A percentile compares a stretch with the other conserved stretches of the same genome.
These are phyloP conservation scores for Petrosia ficiformis DNA, from an alignment of 37 sponge, comb jelly and placozoan genomes.

Conservation along the genomic window DNA sequence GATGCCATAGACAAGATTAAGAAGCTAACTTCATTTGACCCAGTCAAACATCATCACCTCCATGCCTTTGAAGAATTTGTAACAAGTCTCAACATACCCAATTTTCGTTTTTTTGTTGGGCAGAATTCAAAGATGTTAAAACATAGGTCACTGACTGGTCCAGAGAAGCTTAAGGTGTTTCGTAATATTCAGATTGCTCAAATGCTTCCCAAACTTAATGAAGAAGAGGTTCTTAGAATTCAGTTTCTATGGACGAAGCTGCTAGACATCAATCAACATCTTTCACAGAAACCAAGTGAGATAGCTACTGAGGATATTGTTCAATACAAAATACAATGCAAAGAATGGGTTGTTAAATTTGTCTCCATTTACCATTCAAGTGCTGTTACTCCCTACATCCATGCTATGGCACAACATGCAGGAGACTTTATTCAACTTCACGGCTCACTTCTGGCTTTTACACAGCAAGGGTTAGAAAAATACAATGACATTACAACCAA, in stretches of 20 bases:
- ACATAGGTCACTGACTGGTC: neutral
- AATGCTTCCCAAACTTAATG: neutral
- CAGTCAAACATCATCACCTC: neutral
- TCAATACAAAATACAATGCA: neutral
- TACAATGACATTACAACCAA: conserved; percentile 20
- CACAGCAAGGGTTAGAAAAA: conserved; percentile 34
- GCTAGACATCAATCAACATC: neutral
- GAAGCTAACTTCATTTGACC: neutral
- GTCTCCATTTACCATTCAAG: conserved; percentile 22
- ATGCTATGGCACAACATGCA: conserved; percentile 19
- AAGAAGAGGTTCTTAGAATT: neutral
- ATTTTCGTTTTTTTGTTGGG: neutral
- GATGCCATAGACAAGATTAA: conserved; percentile 11
- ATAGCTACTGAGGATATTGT: neutral
- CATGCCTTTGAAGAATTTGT: conserved; percentile 15
- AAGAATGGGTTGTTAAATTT: conserved; percentile 27
- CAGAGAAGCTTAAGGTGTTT: neutral
- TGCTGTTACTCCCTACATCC: conserved; percentile 26
- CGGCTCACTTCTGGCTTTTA: conserved; percentile 14
- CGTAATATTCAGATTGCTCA: neutral
- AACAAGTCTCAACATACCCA: neutral
- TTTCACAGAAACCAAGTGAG: too few relatives aligned
- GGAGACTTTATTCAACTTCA: conserved; percentile 3
- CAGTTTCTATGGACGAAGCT: conserved; percentile 16
- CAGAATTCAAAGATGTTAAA: neutral